Base-by-base conservation (phyloP, 1,140 invertebrate species). In the Cyphomyrmex costatus region DNA sequence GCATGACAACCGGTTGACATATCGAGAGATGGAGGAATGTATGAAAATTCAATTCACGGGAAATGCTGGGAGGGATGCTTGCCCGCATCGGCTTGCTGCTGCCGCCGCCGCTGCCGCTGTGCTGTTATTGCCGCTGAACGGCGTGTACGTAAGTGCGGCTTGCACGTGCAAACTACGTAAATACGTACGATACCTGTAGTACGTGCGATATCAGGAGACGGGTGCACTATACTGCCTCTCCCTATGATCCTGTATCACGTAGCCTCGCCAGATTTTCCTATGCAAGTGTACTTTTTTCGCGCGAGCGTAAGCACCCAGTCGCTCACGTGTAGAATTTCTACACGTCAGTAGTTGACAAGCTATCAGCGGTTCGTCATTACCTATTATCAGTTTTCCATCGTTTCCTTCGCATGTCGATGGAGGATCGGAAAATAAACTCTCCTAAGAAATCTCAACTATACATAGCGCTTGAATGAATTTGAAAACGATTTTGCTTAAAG, bases 11-110 rank as follows among this genome's bases (percentile, higher is more conserved):
- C 68, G 68, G 19, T 66, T 85, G 85, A 70, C 56, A 66, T 84
- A 87, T 87, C 79, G 71, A 58, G 66, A 68, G 60, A 80, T 19
- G 56, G 49, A 42, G 51, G 84, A 49, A 74, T 56, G 56, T 65
- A 86, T 82, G 88, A 86, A 89, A 89, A 89, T 86, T 89, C 88
- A 89, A 89, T 86, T 82, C 49, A 42, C 60, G 24, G 10, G 12
- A 68, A 61, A 49, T 14, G 27, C 12, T 42, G 46, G 33, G 24
- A 51, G 46, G 12, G 49, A 80, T 88, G 46, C 53, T 51, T 46
- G 61, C 65, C 12, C 56, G 65, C 66, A 60, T 30, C 27, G 65
- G 27, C 46, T 71, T 42, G 7, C 19, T n/a, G 61, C 65, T 53
- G 24, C 42, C 2, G 12, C 42, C 10, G 24, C 24, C 8, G 58